Evolutionary conservation across 2,888 invertebrate species (phyloP).

Genomic region (Acrobeloides nanus): DNA sequence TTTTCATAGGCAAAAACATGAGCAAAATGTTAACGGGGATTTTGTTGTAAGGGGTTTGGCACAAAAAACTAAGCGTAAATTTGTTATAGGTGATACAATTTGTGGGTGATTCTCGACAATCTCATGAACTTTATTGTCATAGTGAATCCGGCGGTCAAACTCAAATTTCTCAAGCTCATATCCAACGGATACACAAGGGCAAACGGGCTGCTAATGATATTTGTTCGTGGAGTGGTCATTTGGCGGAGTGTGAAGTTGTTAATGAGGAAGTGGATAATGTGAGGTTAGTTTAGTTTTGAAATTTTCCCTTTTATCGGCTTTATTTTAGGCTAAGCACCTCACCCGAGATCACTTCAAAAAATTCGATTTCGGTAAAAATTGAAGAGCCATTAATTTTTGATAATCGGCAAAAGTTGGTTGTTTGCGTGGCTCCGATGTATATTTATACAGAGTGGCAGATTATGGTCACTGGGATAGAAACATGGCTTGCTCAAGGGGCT

Average conservation of each 20-base stretch:
- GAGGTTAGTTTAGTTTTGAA: constrained; percentile 11
- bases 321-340: constrained; percentile 34
- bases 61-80: not conserved
- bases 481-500: constrained; percentile 49
- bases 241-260: constrained; percentile 47
- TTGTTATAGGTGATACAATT: constrained; percentile 42
- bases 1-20: constrained; percentile 38
- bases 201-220: constrained; percentile 47
- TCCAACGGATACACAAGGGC: constrained; percentile 34
- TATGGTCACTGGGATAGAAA: constrained; percentile 42
- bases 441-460: constrained; percentile 53
- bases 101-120: constrained; percentile 37
- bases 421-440: constrained; percentile 49
- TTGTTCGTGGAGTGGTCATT: constrained; percentile 49
- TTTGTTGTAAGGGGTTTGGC: constrained; percentile 31
- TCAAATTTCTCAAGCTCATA: constrained; percentile 20
- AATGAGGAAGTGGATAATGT: constrained; percentile 9
- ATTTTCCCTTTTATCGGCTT: constrained; percentile 15
- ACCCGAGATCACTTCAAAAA: constrained; percentile 26
- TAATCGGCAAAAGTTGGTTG: constrained; percentile 33
- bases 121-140: constrained; percentile 40
- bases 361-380: constrained; percentile 22
- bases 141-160: constrained; percentile 21
- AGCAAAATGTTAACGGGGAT: constrained; percentile 44
- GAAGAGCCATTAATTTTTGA: constrained; percentile 20